Conservation (phyloP, 2,113 vertebrate species). For the Athene cunicularia region DNA sequence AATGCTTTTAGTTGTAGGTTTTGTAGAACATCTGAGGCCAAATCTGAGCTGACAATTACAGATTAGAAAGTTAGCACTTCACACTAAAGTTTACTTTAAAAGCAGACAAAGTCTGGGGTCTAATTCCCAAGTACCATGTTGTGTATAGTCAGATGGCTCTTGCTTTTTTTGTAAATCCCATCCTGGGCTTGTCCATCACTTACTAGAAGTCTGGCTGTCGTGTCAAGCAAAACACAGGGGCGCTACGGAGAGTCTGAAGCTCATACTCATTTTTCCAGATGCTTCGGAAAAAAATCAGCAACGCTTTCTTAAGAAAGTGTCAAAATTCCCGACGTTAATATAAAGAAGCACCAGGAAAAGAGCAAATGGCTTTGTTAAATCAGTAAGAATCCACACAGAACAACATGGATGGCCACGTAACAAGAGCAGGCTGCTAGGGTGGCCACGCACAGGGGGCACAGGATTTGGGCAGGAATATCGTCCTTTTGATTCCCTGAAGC, state of each 20-base stretch:
- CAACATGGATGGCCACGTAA: neutral
- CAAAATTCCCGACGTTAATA: neutral
- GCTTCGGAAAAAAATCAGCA: constrained; percentile 59
- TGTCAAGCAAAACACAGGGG: constrained; percentile 62
- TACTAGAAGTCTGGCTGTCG: constrained; percentile 34
- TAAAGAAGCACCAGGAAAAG: neutral
- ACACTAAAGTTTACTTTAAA: constrained; percentile 60
- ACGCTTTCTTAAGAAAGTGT: constrained; percentile 36
- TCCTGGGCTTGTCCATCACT: constrained; percentile 48
- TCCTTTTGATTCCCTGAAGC: neutral
- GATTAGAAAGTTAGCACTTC: constrained; percentile 51
- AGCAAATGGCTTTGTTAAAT: neutral
- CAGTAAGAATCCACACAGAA: neutral
- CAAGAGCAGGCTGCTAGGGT: neutral
- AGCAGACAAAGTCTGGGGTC: constrained; percentile 61
- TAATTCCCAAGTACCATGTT: constrained; percentile 54
- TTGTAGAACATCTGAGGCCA: neutral
- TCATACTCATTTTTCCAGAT: constrained; percentile 64
- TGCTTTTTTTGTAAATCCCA: constrained; percentile 54
- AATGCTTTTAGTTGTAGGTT: neutral
- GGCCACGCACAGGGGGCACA: neutral
- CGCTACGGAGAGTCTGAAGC: constrained; percentile 19
- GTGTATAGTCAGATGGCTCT: constrained; percentile 59
- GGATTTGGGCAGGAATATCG: neutral
- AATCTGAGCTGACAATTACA: constrained; percentile 55